Evolutionary conservation across 1,140 invertebrate species (phyloP), one percentile per base, ranked within the genome.

Genomic region (Diabrotica undecimpunctata): DNA sequence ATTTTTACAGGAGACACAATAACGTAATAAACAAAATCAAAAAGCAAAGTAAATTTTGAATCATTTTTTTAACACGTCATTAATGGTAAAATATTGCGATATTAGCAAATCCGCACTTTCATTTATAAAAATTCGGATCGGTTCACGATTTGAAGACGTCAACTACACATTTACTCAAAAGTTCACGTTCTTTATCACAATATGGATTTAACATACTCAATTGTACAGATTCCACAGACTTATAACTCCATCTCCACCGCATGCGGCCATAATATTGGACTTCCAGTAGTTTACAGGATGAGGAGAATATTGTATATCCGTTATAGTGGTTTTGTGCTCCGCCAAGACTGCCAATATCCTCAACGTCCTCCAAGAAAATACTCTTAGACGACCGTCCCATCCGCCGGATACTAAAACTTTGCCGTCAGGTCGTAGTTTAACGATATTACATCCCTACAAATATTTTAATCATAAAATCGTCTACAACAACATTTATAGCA

Each of bases 331-430:
- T 61, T 75, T 80, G 68, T 91, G 89, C 71, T 89, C 86, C 41
- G 85, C 85, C 9, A 94, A 79, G 65, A 92, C 87, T 10, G 87
- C 92, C 54, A 95, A 74, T 5, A 89, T 85, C 55, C 88, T 83
- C 8, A 92, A 75, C 62, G 84, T 89, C 75, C 90, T 92, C 85
- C 88, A 90, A 6, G 90, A 89, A 77, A 88, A 94, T 65, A 94
- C 82, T 72, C 91, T 80, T 52, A 93, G 81, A 54, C 85, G 83
- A 6, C 86, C 86, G 74, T 94, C 92, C 88, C 89, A 92, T 14
- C 90, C 87, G 39, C 86, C 91, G 36, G 83, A 82, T 13, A 86
- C 85, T 73, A 93, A 87, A 7, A 94, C 86, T 78, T 89, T 92
- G 7, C 85, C 82, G 80, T 94, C 91, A 0, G 79, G 71, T 61